phyloP scores from a whole-genome alignment of 2,113 vertebrate species.

The Pheucticus melanocephalus region DNA sequence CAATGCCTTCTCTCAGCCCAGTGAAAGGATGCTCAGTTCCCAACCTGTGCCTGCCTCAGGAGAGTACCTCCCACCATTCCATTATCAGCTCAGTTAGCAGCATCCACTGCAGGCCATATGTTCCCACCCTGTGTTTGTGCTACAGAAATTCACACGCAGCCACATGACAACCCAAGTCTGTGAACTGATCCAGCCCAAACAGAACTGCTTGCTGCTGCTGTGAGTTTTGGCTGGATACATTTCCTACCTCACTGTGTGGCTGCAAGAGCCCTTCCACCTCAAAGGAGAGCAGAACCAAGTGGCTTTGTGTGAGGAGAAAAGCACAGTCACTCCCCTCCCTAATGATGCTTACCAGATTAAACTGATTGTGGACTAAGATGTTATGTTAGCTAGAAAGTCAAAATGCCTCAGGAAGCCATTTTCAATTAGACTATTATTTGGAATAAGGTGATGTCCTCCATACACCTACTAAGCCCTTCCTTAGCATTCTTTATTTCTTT shows the following conservation, averaged over 20 bases:
- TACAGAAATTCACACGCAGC: background rate
- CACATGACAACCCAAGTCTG: background rate
- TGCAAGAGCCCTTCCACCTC: background rate
- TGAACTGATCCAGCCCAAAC: background rate
- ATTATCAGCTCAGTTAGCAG: background rate
- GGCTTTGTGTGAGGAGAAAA: background rate
- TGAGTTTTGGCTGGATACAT: background rate
- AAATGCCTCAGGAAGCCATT: background rate
- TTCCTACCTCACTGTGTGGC: background rate
- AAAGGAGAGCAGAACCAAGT: background rate
- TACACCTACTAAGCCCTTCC: background rate
- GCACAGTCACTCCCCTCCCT: background rate
- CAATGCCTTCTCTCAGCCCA: accelerated
- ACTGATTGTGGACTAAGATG: background rate
- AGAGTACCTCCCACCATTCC: background rate
- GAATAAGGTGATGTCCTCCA: background rate
- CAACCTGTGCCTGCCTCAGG: background rate
- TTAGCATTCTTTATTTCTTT: background rate
- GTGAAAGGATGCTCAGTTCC: background rate
- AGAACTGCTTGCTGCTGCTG: background rate
- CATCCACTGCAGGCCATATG: background rate
- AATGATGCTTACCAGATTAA: background rate
- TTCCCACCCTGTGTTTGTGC: background rate
- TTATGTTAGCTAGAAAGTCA: background rate
- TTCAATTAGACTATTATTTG: background rate